These are phyloP conservation scores for Ceramica pisi DNA, from an alignment of 2,888 invertebrate genomes.

Conservation along the genomic window DNA sequence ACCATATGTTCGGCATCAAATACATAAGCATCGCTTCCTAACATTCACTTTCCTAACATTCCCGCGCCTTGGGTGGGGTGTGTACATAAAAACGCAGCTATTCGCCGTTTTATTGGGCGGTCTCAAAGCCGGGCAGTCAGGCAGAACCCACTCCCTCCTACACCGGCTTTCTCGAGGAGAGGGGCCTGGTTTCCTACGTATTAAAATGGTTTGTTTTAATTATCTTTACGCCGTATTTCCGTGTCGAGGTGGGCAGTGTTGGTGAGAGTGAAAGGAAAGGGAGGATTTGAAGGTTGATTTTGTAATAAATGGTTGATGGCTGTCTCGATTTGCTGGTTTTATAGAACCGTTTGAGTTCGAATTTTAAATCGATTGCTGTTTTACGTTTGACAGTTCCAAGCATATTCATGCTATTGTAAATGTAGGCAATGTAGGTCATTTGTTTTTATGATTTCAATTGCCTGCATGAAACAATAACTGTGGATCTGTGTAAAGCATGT, in stretches of 20 bases:
- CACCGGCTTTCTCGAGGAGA: constrained; percentile 48
- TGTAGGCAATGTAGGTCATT: too few relatives aligned
- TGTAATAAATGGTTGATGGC: neutral
- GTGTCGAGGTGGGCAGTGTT: constrained; percentile 21
- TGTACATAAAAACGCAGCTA: constrained; percentile 54
- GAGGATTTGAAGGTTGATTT: neutral
- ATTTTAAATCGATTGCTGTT: neutral
- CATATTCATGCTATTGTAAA: neutral
- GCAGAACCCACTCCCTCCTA: constrained; percentile 60
- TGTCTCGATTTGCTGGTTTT: neutral
- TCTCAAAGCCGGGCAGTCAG: constrained; percentile 38
- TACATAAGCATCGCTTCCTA: constrained; percentile 45
- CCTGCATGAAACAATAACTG: neutral
- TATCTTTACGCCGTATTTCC: constrained; percentile 36
- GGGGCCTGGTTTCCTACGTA: constrained; percentile 50
- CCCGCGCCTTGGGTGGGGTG: constrained; percentile 51
- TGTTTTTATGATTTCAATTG: neutral
- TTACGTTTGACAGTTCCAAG: neutral
- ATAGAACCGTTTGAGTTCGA: neutral
- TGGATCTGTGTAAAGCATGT: constrained; percentile 3
- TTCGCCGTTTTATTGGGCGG: constrained; percentile 58
- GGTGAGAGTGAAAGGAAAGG: constrained; percentile 4
- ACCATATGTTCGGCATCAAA: constrained; percentile 15
- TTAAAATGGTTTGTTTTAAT: constrained; percentile 52
- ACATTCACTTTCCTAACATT: constrained; percentile 53